Evolutionary conservation across 2,113 vertebrate genomes (phyloP).

Genomic region (Aphyosemion australe): DNA sequence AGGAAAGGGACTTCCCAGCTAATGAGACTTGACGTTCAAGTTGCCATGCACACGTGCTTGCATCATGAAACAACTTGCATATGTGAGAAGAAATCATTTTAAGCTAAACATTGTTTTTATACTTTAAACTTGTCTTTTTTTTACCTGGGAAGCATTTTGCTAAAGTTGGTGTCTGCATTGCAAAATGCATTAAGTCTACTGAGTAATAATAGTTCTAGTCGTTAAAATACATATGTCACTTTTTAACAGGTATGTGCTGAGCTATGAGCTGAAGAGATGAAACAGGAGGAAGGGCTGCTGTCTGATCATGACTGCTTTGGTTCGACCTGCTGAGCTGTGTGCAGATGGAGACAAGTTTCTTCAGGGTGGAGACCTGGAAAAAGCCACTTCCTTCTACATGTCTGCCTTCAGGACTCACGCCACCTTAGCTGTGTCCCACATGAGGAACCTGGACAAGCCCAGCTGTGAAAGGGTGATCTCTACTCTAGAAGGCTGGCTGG

Average conservation of each 20-base stretch:
- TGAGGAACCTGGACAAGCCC: conserved; percentile 64
- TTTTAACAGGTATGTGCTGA: not conserved
- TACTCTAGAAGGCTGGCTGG: conserved; percentile 84
- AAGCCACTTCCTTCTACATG: conserved; percentile 84
- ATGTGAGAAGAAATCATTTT: not conserved
- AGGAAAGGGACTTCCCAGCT: not conserved
- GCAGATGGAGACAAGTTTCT: conserved; percentile 81
- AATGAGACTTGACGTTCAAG: not conserved
- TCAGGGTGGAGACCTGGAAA: conserved; percentile 60
- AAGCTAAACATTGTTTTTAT: not conserved
- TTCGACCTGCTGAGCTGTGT: conserved; percentile 79
- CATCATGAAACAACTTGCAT: not conserved
- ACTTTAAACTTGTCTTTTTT: too few relatives aligned
- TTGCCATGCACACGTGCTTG: not conserved
- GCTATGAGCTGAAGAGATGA: conserved; percentile 18
- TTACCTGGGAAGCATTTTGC: not conserved
- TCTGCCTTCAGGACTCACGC: conserved; percentile 86
- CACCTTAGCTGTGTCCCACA: conserved; percentile 72
- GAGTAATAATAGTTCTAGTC: too few relatives aligned
- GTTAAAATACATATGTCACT: not conserved
- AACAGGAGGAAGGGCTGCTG: not conserved
- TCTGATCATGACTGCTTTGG: conserved; percentile 64
- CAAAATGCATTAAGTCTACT: not conserved
- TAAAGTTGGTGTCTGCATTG: not conserved
- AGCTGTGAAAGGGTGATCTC: conserved; percentile 63